Base-by-base conservation (phyloP, 2,888 invertebrate species). In the Nemoura dubitans region DNA sequence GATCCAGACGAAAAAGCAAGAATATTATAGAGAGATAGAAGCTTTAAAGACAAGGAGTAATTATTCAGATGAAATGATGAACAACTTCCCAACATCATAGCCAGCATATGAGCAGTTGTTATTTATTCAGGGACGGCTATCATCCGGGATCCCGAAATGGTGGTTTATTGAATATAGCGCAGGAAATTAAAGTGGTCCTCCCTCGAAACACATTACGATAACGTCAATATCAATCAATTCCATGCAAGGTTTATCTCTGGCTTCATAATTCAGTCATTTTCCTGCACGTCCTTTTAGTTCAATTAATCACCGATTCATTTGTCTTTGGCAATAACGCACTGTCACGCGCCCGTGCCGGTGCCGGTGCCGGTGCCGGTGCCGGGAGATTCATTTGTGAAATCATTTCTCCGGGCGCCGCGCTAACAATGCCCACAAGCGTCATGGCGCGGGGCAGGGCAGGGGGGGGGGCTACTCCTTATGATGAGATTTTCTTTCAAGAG, bases 171-270 rank as follows among this genome's bases (percentile, higher is more conserved):
- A 59, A 59, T 59, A 59, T 59, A 10, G 59, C 59, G 59, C 59
- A 59, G 59, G 59, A 59, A 59, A 59, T 59, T 59, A 59, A 59
- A 59, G 59, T 59, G 59, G 59, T 59, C 59, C 16, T 59, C 59
- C 59, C 59, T 59, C 59, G 21, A 59, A 59, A 59, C 59, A 59
- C 59, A 59, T 59, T 59, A 59, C 59, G 59, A 59, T 59, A 59
- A 59, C 59, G 59, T 59, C 59, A 59, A 59, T 59, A 59, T 59
- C 59, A 59, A 59, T 59, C 59, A 59, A 59, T 59, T 59, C 59
- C 59, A 59, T 59, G 59, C 59, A 21, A 59, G 59, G 59, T 59
- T 59, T 59, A 59, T 59, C 59, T 59, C 59, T 59, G 59, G 59
- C 59, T 59, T 59, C 59, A 59, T 59, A 59, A 59, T 59, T 59